Evolutionary conservation across 2,113 vertebrate species (phyloP).

Genomic region (Carassius auratus): DNA sequence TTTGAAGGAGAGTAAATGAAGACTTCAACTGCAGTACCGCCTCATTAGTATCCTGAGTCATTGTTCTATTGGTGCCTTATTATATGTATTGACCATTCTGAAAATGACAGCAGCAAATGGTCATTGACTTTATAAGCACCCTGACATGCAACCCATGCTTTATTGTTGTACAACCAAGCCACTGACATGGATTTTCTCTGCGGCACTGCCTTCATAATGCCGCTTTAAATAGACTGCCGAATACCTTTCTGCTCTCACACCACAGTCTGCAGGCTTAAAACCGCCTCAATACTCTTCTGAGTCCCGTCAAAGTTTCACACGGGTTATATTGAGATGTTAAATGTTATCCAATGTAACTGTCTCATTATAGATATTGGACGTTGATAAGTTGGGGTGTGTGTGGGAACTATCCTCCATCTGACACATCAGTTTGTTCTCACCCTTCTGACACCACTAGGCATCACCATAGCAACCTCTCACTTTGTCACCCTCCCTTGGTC

Average conservation of each 20-base stretch:
- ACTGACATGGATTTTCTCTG: not conserved
- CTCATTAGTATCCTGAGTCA: not conserved
- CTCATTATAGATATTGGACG: not conserved
- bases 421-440: constrained; percentile 15
- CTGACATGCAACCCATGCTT: constrained; percentile 9
- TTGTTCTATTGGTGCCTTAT: not conserved
- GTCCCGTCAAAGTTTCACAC: not conserved
- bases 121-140: not conserved
- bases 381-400: constrained; percentile 7
- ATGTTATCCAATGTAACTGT: not conserved
- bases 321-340: not conserved
- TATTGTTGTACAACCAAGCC: not conserved
- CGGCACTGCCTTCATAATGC: not conserved
- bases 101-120: not conserved
- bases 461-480: constrained; percentile 33
- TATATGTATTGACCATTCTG: not conserved
- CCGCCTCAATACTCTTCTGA: not conserved
- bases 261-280: not conserved
- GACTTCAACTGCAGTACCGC: not conserved
- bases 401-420: constrained; percentile 3
- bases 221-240: not conserved
- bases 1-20: not conserved
- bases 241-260: not conserved
- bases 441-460: constrained; percentile 6
- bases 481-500: not conserved